Evolutionary conservation across 2,797 vertebrate genomes (phyloP), one percentile per base, ranked within the genome.

Genomic region (Simalia tracyae): DNA sequence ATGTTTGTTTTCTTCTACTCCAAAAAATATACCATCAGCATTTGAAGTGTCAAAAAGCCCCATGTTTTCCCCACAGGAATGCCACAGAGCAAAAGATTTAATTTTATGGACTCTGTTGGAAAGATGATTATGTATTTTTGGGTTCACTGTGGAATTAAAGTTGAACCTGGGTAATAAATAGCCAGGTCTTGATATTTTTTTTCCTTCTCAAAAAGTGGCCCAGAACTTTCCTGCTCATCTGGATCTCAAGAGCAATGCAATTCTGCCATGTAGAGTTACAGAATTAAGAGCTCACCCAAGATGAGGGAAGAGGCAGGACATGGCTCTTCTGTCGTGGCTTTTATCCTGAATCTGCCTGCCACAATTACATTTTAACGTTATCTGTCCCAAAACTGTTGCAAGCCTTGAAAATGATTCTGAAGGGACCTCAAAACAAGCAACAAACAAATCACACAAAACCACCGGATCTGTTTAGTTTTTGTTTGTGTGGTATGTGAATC

Each of bases 11-110:
- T 91, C 93, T 92, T 91, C 0, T 91, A 90, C 64, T 93, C 91
- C 91, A 93, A 90, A 89, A 90, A 93, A 94, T 95, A 94, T 31
- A 92, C 91, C 90, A 95, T 72, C 92, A 92, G 92, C 94, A 96
- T 95, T 95, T 64, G 91, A 93, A 95, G 92, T 93, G 56, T 95
- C 81, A 87, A 95, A 89, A 57, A 94, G 89, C 92, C 93, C 93
- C 94, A 57, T 88, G 5, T 84, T 76, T 95, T 96, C 59, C 46
- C 84, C 2, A 87, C 4, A 84, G n/a, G 84, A 90, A 61, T 86
- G 57, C 31, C 84, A 90, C 56, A 87, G 46, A 87, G 66, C 59
- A 42, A 87, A 90, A 61, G 89, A 81, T 46, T 85, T 93, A 8
- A 90, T 85, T 87, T 42, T 89, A 89, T 86, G 8, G 14, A 64